phyloP scores from a whole-genome alignment of 2,888 invertebrate species.

The Zele albiditarsus region DNA sequence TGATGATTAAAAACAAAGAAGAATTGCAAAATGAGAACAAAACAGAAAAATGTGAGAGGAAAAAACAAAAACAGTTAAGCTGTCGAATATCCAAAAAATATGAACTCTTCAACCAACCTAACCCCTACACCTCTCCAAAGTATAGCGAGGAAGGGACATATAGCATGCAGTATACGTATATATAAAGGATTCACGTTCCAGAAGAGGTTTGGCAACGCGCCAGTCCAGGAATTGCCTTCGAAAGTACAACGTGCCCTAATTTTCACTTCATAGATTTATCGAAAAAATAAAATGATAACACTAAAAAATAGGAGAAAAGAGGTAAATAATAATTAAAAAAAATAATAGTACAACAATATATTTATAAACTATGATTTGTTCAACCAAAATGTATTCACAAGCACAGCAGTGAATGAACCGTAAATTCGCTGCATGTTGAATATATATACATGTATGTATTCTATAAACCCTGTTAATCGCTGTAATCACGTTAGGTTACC shows the following conservation, averaged over 20 bases:
- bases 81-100: constrained; percentile 22
- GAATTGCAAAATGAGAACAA: constrained; percentile 17
- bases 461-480: not conserved
- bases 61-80: constrained; percentile 27
- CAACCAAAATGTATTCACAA: too few species aligned
- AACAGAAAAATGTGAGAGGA: constrained; percentile 7
- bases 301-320: constrained; percentile 34
- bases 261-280: constrained; percentile 49
- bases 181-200: constrained; percentile 20
- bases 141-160: not conserved
- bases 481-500: not conserved
- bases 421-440: too few species aligned
- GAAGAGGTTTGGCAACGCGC: constrained; percentile 54
- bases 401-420: too few species aligned
- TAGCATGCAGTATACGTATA: too few species aligned
- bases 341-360: too few species aligned
- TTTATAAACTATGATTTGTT: too few species aligned
- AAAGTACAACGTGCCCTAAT: constrained; percentile 51
- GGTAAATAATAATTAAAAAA: not conserved
- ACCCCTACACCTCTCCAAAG: not conserved
- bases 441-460: not conserved
- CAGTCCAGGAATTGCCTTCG: constrained; percentile 54
- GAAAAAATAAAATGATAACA: too few species aligned
- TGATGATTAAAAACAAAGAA: constrained; percentile 21
- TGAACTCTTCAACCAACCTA: constrained; percentile 18